These are phyloP conservation scores for Xiphorhynchus elegans DNA, from an alignment of 2,113 vertebrate species.

Conservation along the genomic window DNA sequence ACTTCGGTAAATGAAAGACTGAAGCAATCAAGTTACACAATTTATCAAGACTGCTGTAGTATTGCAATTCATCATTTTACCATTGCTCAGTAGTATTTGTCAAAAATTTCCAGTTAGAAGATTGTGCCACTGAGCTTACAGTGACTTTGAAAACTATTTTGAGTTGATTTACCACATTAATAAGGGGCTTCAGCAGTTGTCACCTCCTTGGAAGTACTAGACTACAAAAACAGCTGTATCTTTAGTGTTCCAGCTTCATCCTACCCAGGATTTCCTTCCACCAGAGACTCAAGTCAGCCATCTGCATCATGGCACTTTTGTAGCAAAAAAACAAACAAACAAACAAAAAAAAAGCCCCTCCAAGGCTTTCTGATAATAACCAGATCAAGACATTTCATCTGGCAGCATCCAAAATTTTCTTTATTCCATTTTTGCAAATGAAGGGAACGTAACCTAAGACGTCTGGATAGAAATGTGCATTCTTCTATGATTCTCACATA, in stretches of 20 bases:
- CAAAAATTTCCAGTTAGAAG: not conserved
- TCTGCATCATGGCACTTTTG: not conserved
- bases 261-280: not conserved
- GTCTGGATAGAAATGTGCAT: rapidly evolving
- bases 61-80: not conserved
- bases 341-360: not conserved
- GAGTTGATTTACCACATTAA: not conserved
- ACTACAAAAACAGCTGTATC: not conserved
- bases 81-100: not conserved
- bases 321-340: no score
- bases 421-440: not conserved
- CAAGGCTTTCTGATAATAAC: not conserved
- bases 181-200: not conserved
- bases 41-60: not conserved
- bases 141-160: not conserved
- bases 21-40: not conserved
- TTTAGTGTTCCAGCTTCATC: not conserved
- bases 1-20: not conserved
- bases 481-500: not conserved
- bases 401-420: not conserved
- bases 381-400: not conserved
- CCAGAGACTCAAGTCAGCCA: rapidly evolving
- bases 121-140: not conserved
- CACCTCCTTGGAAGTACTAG: not conserved
- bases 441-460: not conserved